Evolutionary conservation across 2,113 vertebrate species (phyloP), one percentile per base, ranked within the genome.

Genomic region (Caretta caretta): DNA sequence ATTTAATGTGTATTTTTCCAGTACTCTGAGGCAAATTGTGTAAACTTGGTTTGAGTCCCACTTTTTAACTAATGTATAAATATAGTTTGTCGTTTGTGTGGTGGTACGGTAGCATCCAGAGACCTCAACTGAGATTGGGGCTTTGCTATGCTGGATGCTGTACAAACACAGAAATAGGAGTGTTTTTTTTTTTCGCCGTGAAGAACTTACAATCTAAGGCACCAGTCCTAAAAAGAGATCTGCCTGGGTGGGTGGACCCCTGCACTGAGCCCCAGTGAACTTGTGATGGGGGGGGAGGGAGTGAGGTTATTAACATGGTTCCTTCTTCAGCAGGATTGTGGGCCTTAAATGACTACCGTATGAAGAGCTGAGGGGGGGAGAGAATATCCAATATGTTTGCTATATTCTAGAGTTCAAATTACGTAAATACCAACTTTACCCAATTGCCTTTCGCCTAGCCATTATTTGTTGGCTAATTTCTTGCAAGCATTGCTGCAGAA

Each of bases 321-420:
- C 94, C 95, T 96, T 97, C 96, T 91, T 91, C 95, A 93, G 91
- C 95, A 94, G 89, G 95, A 94, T 94, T 96, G 88, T 91, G 92
- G 87, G 59, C 19, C 94, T 81, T 96, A 96, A 94, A 84, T 92
- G 88, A 97, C 93, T 88, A 94, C 84, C 92, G 75, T 8, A 76
- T 95, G 95, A 93, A 92, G 94, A 46, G 25, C 93, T 85, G 94
- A 93, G 87, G 90, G 88, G 94, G 97, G 82, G 86, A 94, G 93
- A 90, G 92, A 69, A 94, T 96, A 82, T 97, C 94, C 94, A 87
- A 96, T 90, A 91, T 82, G 29, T 97, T 94, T 90, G 76, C 91
- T 95, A 49, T 90, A 80, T 95, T 95, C 96, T 48, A 48, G 38
- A 48, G 24, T 48, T 29, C n/a, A 72, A 48, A 48, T 48, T 29